Evolutionary conservation across 1,140 invertebrate genomes (phyloP).

Genomic region (Archegozetes longisetosus): DNA sequence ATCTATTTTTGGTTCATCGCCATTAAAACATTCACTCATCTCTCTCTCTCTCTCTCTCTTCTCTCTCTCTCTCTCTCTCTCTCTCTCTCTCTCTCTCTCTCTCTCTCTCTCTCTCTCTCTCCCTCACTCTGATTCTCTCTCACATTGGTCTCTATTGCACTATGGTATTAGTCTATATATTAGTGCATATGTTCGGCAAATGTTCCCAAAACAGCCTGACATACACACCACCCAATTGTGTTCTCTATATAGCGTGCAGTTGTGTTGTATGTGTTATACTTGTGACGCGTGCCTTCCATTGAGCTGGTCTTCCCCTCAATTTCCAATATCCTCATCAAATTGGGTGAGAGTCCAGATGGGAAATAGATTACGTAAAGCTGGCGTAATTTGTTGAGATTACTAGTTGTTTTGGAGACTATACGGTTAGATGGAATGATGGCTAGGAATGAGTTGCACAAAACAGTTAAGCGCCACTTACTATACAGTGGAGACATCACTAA

Average conservation of each 20-base stretch:
- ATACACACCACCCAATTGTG: background rate
- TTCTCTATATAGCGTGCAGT: background rate
- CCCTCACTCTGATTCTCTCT: background rate
- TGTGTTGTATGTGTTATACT: background rate
- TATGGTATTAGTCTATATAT: background rate
- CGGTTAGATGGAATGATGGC: no score
- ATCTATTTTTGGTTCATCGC: background rate
- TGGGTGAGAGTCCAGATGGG: background rate
- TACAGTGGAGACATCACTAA: no score
- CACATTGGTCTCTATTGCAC: no score
- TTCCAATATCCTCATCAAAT: background rate
- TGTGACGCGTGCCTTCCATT: background rate
- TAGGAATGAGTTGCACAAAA: no score
- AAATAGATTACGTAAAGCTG: background rate
- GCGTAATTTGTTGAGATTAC: no score
- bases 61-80: background rate
- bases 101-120: background rate
- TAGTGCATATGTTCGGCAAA: background rate
- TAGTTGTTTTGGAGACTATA: no score
- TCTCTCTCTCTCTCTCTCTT: background rate
- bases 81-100: background rate
- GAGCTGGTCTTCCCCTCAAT: background rate
- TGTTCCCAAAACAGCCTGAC: background rate
- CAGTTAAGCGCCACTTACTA: no score
- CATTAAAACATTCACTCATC: background rate